These are phyloP conservation scores for Acrocephalus arundinaceus DNA, from an alignment of 2,113 vertebrate species.

Conservation along the genomic window DNA sequence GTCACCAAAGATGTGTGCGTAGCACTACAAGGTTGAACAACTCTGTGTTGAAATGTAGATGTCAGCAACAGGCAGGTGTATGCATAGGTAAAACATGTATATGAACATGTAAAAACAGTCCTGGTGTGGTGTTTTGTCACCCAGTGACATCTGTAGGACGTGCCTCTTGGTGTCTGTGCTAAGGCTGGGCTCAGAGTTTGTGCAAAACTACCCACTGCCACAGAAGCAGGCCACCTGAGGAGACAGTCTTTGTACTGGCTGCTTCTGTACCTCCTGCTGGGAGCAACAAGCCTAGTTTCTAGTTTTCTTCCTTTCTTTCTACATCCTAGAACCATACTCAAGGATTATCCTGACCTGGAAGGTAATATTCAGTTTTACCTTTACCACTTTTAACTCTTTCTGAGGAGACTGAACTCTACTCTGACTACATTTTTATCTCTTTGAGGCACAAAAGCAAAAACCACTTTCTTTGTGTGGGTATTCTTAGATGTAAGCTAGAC, in stretches of 20 bases:
- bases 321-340: neutral
- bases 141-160: accelerated
- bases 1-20: neutral
- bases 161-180: neutral
- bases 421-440: neutral
- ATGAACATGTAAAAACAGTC: accelerated
- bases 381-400: neutral
- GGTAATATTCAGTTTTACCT: neutral
- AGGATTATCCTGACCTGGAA: neutral
- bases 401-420: neutral
- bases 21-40: neutral
- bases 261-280: neutral
- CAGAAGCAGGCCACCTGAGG: neutral
- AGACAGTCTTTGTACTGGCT: neutral
- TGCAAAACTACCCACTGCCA: neutral
- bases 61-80: neutral
- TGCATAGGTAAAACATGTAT: neutral
- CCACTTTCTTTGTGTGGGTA: neutral
- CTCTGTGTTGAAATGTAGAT: neutral
- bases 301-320: neutral
- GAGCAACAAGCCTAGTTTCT: neutral
- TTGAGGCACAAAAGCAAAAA: neutral
- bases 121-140: neutral
- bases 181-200: neutral
- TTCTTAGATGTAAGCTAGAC: neutral